Conservation (phyloP, 2,797 vertebrate genomes). For the Muraenolepis orangiensis region DNA sequence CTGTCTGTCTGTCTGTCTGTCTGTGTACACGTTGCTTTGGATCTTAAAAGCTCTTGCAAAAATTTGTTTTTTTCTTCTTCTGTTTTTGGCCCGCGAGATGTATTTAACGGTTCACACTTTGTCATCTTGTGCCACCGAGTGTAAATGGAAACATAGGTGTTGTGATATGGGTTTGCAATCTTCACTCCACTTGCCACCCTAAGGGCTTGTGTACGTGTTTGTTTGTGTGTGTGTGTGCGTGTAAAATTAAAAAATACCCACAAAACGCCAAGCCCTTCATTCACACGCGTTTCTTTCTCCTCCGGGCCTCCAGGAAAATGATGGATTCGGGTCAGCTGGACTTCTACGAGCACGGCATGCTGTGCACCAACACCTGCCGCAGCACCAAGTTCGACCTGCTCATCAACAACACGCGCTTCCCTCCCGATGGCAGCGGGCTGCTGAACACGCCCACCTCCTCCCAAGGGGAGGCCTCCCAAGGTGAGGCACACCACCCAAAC, state of each 20-base stretch:
- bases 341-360: constrained; percentile 95
- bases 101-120: neutral
- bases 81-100: neutral
- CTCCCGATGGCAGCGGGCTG: constrained; percentile 85
- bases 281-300: too few relatives aligned
- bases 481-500: neutral
- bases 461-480: constrained; percentile 76
- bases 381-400: constrained; percentile 98
- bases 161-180: neutral
- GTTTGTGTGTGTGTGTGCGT: neutral
- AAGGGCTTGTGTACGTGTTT: neutral
- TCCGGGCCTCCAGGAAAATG: constrained; percentile 84
- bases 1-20: too few relatives aligned
- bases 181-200: neutral
- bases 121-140: neutral
- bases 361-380: constrained; percentile 97
- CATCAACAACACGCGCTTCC: constrained; percentile 94
- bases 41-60: neutral
- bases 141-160: neutral
- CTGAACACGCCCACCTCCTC: constrained; percentile 82
- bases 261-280: too few relatives aligned
- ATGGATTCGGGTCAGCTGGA: constrained; percentile 98
- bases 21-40: neutral
- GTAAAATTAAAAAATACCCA: too few relatives aligned
- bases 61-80: too few relatives aligned